Percentiles rank a stretch among this genome's conserved stretches.
These are phyloP conservation scores for Drosophila kikkawai DNA, from an alignment of 1,140 invertebrate genomes.

Conservation along the genomic window DNA sequence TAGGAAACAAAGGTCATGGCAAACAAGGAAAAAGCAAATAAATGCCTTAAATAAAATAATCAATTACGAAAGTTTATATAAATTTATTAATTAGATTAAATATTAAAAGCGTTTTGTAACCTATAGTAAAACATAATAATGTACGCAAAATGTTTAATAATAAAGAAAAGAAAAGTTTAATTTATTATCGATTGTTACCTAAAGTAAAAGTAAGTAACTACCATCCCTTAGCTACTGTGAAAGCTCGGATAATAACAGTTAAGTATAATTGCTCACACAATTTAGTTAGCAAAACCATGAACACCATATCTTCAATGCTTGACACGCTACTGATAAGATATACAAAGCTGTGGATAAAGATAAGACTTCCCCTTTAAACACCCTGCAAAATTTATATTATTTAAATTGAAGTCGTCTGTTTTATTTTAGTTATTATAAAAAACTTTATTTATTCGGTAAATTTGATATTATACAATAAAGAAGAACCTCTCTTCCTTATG, in stretches of 20 bases:
- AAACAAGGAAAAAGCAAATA: neutral
- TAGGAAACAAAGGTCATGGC: neutral
- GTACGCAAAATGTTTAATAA: too few species aligned
- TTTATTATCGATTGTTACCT: neutral
- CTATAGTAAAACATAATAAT: neutral
- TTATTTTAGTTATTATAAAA: neutral
- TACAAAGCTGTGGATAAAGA: neutral
- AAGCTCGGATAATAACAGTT: neutral
- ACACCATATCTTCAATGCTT: neutral
- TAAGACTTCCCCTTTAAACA: neutral
- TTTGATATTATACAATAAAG: neutral
- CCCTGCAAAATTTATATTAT: neutral
- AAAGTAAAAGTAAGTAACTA: neutral
- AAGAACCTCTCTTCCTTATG: neutral
- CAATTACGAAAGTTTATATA: too few species aligned
- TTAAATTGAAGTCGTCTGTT: neutral
- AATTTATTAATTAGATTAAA: too few species aligned
- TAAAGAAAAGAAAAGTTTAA: too few species aligned
- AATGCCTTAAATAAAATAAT: neutral
- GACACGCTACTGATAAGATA: neutral
- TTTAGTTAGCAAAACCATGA: neutral
- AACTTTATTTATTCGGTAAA: slow-evolving; percentile 6
- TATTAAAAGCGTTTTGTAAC: too few species aligned
- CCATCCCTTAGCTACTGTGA: neutral
- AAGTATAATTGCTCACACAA: neutral